These are phyloP conservation scores for Agapornis roseicollis DNA, from an alignment of 2,113 vertebrate genomes.

Conservation along the genomic window DNA sequence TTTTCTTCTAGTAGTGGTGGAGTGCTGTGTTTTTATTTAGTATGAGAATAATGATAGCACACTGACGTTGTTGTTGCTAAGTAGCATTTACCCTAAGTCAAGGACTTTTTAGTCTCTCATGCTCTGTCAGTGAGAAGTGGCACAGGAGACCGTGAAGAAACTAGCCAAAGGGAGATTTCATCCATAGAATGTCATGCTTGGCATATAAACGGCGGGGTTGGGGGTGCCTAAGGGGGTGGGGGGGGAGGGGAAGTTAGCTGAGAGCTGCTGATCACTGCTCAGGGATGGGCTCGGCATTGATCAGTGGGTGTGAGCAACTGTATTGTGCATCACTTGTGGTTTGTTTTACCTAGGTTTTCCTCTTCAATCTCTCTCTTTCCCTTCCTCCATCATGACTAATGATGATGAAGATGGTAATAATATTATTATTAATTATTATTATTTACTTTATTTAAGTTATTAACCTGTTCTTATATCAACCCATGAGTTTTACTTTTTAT, in stretches of 20 bases:
- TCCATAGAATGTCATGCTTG: not conserved
- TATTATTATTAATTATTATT: not conserved
- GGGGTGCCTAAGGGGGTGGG: fast-evolving
- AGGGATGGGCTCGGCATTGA: not conserved
- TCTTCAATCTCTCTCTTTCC: not conserved
- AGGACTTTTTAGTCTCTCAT: not conserved
- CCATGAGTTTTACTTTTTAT: not conserved
- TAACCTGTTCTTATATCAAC: not conserved
- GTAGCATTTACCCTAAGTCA: not conserved
- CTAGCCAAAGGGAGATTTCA: not conserved
- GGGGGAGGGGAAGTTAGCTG: not conserved
- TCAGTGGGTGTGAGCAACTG: not conserved
- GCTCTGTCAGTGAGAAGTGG: not conserved
- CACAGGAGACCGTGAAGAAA: not conserved
- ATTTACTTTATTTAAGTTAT: not conserved
- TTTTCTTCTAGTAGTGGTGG: not conserved
- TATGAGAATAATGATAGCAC: not conserved
- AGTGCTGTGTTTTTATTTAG: not conserved
- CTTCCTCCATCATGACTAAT: not conserved
- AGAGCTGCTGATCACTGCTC: not conserved
- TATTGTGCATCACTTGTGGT: not conserved
- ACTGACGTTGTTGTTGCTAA: not conserved
- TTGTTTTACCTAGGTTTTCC: not conserved
- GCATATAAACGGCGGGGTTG: too few species aligned
- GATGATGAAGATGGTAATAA: not conserved